Conservation (phyloP, 2,797 vertebrate species). For the Sebastes elongatus region DNA sequence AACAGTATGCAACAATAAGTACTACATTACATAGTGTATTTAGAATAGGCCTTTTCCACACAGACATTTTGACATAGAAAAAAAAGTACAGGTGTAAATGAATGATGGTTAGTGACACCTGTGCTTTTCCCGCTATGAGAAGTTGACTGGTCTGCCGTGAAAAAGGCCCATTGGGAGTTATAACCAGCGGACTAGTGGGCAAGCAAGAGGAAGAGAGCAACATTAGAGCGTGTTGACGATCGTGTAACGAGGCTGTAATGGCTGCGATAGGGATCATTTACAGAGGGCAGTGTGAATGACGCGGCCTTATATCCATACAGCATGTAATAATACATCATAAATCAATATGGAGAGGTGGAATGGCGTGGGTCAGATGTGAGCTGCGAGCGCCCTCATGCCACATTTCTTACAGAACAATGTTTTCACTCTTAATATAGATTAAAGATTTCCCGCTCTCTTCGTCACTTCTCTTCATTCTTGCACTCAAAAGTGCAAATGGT, state of each 20-base stretch:
- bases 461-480: conserved; percentile 18
- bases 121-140: not conserved
- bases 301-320: not conserved
- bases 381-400: not conserved
- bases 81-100: not conserved
- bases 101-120: not conserved
- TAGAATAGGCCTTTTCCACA: not conserved
- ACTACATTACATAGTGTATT: not conserved
- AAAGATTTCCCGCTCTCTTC: conserved; percentile 14
- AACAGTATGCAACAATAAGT: not conserved
- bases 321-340: not conserved
- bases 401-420: conserved; percentile 12
- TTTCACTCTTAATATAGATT: conserved; percentile 36
- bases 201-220: not conserved
- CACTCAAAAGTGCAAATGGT: conserved; percentile 23
- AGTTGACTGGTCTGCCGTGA: too few relatives aligned
- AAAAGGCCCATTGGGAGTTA: not conserved
- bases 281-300: not conserved
- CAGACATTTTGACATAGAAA: not conserved
- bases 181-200: not conserved
- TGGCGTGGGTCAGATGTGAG: not conserved
- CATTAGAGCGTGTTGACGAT: not conserved
- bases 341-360: not conserved
- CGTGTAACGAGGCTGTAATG: not conserved
- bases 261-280: not conserved